Percentiles rank a stretch among this genome's conserved stretches.
phyloP scores from a whole-genome alignment of 2,888 invertebrate genomes.

The Keiferia lycopersicella region DNA sequence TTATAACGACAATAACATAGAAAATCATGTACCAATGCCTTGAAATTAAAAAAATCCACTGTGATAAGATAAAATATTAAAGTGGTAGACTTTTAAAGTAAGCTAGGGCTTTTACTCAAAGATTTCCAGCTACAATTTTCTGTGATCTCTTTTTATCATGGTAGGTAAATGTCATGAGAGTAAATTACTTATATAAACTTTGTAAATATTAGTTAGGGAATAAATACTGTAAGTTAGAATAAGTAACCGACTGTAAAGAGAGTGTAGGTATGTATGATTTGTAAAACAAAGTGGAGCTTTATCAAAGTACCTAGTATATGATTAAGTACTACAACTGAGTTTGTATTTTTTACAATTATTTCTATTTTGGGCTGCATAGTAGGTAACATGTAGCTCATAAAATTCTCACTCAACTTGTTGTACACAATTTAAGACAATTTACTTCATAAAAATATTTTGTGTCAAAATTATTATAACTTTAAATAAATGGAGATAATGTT shows the following conservation, averaged over 20 bases:
- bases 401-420: slow-evolving; percentile 67
- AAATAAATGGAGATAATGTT: slow-evolving; percentile 75
- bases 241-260: slow-evolving; percentile 77
- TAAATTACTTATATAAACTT: slow-evolving; percentile 55
- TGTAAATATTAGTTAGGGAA: slow-evolving; percentile 70
- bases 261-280: slow-evolving; percentile 79
- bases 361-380: slow-evolving; percentile 56
- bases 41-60: slow-evolving; percentile 70
- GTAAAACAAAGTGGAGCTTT: slow-evolving; percentile 81
- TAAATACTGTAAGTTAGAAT: slow-evolving; percentile 51
- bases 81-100: slow-evolving; percentile 75
- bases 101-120: slow-evolving; percentile 76
- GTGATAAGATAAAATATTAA: slow-evolving; percentile 67
- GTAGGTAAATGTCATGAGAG: slow-evolving; percentile 74
- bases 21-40: slow-evolving; percentile 61
- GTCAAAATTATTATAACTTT: slow-evolving; percentile 74
- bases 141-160: slow-evolving; percentile 81
- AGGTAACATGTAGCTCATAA: slow-evolving; percentile 47
- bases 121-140: slow-evolving; percentile 83
- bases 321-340: slow-evolving; percentile 68
- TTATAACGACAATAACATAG: slow-evolving; percentile 62
- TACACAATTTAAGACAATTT: slow-evolving; percentile 64
- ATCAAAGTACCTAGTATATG: slow-evolving; percentile 79
- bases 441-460: slow-evolving; percentile 63
- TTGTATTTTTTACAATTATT: slow-evolving; percentile 80